A percentile compares a stretch with the other conserved stretches of the same genome.
These are phyloP conservation scores for Cathartes aura DNA, from an alignment of 2,113 vertebrate species.

Conservation along the genomic window DNA sequence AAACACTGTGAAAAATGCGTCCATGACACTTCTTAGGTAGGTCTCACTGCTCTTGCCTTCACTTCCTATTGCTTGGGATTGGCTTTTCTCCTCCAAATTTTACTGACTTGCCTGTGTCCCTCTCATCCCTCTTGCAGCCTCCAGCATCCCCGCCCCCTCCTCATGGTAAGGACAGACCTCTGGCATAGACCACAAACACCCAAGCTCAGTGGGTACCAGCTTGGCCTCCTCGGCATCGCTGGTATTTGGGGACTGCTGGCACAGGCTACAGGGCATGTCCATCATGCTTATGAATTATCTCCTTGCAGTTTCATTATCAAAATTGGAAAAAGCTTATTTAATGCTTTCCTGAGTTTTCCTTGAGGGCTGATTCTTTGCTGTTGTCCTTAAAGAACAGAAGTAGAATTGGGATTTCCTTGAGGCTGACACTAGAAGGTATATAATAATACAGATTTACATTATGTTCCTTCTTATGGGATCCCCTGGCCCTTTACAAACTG, in stretches of 20 bases:
- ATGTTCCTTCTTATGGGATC: not conserved
- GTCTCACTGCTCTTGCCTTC: not conserved
- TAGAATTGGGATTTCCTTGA: not conserved
- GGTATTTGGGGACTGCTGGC: not conserved
- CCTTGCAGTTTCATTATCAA: not conserved
- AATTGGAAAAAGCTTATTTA: not conserved
- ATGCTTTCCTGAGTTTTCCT: not conserved
- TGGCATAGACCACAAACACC: not conserved
- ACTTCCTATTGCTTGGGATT: not conserved
- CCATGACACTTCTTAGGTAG: not conserved
- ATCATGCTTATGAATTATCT: not conserved
- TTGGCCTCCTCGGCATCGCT: accelerated
- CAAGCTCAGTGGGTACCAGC: not conserved
- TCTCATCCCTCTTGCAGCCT: not conserved
- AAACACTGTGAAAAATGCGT: not conserved
- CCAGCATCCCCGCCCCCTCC: not conserved
- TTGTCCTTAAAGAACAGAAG: not conserved
- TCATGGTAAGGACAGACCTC: not conserved
- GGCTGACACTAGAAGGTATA: not conserved
- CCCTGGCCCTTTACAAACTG: not conserved
- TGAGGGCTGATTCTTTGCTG: not conserved
- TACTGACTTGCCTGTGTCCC: not conserved
- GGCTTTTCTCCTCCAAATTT: not conserved
- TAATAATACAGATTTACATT: not conserved
- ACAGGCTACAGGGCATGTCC: not conserved